Base-by-base conservation (phyloP, 2,888 invertebrate genomes). In the Pomacea canaliculata region DNA sequence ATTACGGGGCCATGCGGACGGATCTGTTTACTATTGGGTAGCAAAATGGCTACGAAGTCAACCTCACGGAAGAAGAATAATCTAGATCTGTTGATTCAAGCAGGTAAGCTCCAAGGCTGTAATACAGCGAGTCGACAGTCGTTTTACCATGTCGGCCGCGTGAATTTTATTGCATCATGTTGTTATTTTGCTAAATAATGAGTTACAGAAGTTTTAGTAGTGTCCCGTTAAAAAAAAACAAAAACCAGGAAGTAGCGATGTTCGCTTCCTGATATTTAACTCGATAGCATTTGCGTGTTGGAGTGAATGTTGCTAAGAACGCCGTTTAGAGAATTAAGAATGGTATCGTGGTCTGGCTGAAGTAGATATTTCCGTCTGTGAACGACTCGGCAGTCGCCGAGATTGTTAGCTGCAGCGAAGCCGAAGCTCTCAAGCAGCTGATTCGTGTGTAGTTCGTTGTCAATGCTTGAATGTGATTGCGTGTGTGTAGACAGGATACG, bases 201-300 rank as follows among this genome's bases (percentile, higher is more conserved):
- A 63, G 63, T 63, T 19, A 19, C 27, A 59, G 46, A 74, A 74
- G 68, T 74, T 68, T 49, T 27, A 49, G 68, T 60, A 74, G 60
- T 74, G 74, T 74, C 74, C 74, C 74, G 60, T 69, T 69, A n/a
- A 56, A 68, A 56, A 56, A 37, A 23, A 23, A 23, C 0, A 23
- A 23, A 76, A 85, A 87, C 86, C 85, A 87, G 87, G 85, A 87
- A 87, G 86, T 86, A 85, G 82, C 76, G 77, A 76, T 74, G 69
- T 78, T 83, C 84, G 82, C 82, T 85, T 84, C 84, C 84, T 85
- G 84, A 83, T 82, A 65, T 60, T 81, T 56, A 19, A 70, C 73
- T n/a, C 37, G 12, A 27, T 10, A 68, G 27, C 37, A 37, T 68
- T 23, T 68, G 16, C 27, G 23, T 63, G 23, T 12, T 12, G 19